These are phyloP conservation scores for Zaprionus taronus DNA, from an alignment of 1,140 invertebrate genomes.

Conservation along the genomic window DNA sequence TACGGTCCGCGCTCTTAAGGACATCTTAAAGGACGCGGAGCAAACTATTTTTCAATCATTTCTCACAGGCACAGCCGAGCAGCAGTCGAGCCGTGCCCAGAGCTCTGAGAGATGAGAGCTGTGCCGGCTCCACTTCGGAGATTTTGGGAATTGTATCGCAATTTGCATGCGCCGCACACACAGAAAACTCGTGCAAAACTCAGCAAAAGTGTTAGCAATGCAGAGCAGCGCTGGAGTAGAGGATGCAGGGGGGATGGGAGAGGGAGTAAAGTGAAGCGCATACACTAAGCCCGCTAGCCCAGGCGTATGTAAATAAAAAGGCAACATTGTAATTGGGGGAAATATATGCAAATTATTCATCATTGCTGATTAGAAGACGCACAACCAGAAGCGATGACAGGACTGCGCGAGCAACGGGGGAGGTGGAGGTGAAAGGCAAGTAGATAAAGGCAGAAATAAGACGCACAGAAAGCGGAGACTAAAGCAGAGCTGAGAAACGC, in stretches of 20 bases:
- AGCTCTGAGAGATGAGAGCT: constrained; percentile 22
- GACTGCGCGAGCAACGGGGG: constrained; percentile 12
- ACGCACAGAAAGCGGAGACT: neutral
- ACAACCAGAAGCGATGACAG: constrained; percentile 39
- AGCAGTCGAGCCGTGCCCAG: neutral
- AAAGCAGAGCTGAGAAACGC: constrained; percentile 28
- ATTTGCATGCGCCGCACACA: constrained; percentile 72
- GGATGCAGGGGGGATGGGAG: neutral
- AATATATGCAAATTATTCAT: constrained; percentile 84
- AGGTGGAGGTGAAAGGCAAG: neutral
- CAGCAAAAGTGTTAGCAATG: constrained; percentile 57
- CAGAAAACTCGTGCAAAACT: constrained; percentile 42
- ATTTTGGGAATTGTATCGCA: constrained; percentile 81
- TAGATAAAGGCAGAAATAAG: constrained; percentile 27
- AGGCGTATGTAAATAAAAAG: constrained; percentile 78
- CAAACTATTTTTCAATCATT: constrained; percentile 70
- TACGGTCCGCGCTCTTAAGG: constrained; percentile 26
- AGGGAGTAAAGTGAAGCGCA: neutral
- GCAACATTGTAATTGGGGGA: constrained; percentile 80
- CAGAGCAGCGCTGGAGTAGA: neutral
- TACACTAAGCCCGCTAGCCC: constrained; percentile 15
- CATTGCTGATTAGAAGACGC: constrained; percentile 83
- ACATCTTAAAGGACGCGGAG: constrained; percentile 52
- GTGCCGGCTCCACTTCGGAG: constrained; percentile 59
- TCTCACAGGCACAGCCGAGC: constrained; percentile 4